Base-by-base conservation (phyloP, 2,113 vertebrate species). In the Pedionomus torquatus region DNA sequence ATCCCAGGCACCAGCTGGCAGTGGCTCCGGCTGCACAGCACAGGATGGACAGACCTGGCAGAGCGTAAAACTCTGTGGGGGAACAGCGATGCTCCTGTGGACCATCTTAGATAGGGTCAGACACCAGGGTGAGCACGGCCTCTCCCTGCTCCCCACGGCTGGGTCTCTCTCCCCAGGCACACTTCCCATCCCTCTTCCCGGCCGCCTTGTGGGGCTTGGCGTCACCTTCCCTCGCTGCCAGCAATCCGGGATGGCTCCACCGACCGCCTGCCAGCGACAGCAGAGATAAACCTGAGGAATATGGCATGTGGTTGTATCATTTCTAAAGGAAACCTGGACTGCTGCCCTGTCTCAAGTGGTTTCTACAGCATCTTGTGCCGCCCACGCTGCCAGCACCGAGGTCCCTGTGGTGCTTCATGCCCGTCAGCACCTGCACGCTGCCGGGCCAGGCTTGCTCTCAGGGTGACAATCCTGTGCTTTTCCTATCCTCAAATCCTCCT, bases 301-400 rank as follows among this genome's bases (percentile, higher is more conserved):
- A 86, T 37, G 76, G 79, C 96, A 93, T 11, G 7, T 0, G 3
- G 37, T 52, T 1, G 0, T 17, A 19, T 23, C 2, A 1, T 76
- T 95, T 83, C 91, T 80, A 88, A 88, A 88, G 91, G 33, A 86
- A 94, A 93, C 88, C 85, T 95, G 95, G 96, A 44, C 51, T 1
- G 37, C 91, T 90, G 93, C 93, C 91, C 69, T 14, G 2, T 58
- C 85, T 70, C 9, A 0, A 87, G 39, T 0, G 0, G 30, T 60
- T 91, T 46, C 48, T 72, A 4, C 12, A 0, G 85, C 78, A 93
- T 74, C 87, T 75, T 91, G 93, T 37, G 65, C 82, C 90, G 87
- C 96, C 82, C 93, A 90, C 64, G 46, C 88, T 71, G 78, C 74
- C 2, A 2, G 74, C 82, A 54, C 7, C 0, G 82, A 75, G 70